These are phyloP conservation scores for Mactra quadrangularis DNA, from an alignment of 1,140 invertebrate species.

Conservation along the genomic window DNA sequence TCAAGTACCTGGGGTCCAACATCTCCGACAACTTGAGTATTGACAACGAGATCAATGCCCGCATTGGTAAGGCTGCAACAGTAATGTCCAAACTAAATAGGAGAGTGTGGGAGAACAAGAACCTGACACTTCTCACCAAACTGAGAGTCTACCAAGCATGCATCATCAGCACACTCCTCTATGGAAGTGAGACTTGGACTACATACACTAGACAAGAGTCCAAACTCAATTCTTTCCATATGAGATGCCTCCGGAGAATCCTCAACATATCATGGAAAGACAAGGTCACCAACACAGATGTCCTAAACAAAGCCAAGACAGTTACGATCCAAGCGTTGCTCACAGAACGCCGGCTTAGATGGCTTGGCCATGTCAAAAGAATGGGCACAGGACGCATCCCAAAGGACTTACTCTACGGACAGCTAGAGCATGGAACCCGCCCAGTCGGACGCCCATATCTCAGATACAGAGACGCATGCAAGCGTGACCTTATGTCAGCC, in stretches of 20 bases:
- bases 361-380: background rate
- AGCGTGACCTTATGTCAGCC: background rate
- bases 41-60: conserved; percentile 56
- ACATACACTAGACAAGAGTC: conserved; percentile 24
- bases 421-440: conserved; percentile 3
- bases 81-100: background rate
- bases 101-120: conserved; percentile 19
- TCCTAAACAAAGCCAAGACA: no score
- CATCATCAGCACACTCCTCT: conserved; percentile 52
- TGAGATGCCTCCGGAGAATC: conserved; percentile 5
- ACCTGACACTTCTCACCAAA: conserved; percentile 18
- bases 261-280: conserved; percentile 22
- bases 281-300: conserved; percentile 12
- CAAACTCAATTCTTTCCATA: conserved; percentile 50
- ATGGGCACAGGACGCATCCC: background rate
- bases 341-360: background rate
- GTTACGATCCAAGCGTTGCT: no score
- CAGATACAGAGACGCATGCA: conserved; percentile 16
- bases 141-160: conserved; percentile 55
- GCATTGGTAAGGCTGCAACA: background rate
- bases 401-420: background rate
- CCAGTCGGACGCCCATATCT: conserved; percentile 5
- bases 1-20: conserved; percentile 61
- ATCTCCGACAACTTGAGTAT: conserved; percentile 46
- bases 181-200: conserved; percentile 47